Conservation (phyloP, 37 sponge, comb jelly and placozoan species). For the Halichondria panicea region DNA sequence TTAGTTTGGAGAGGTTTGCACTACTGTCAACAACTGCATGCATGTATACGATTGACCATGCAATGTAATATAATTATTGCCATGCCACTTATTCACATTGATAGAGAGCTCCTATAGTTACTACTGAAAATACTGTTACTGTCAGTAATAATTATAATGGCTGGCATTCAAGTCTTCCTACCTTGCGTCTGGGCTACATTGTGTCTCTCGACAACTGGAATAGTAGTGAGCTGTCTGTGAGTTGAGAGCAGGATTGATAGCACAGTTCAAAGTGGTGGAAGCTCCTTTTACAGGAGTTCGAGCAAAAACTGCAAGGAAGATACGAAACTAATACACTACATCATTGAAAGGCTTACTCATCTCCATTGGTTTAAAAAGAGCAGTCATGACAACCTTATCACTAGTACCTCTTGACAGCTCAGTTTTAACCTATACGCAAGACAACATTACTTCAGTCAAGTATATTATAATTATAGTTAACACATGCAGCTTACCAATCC, state of each 20-base stretch:
- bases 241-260: conserved; percentile 69
- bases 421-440: conserved; percentile 29
- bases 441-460: neutral
- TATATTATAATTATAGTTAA: neutral
- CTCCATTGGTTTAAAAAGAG: too few species aligned
- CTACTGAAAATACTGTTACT: too few species aligned
- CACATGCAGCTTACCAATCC: conserved; percentile 43
- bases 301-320: neutral
- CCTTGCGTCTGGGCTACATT: too few species aligned
- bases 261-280: conserved; percentile 66
- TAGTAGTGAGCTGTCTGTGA: conserved; percentile 47
- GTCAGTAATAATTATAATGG: too few species aligned
- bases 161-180: too few species aligned
- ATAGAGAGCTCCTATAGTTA: too few species aligned
- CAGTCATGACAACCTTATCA: too few species aligned
- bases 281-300: conserved; percentile 56
- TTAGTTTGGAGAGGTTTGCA: too few species aligned
- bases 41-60: too few species aligned
- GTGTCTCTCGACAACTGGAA: conserved; percentile 21
- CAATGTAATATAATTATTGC: too few species aligned
- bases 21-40: too few species aligned
- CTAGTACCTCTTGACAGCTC: conserved; percentile 22
- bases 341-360: neutral
- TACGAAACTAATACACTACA: neutral
- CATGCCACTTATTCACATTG: too few species aligned